A percentile compares a stretch with the other conserved stretches of the same genome.
Evolutionary conservation across 2,113 vertebrate species (phyloP).

Genomic region (Perca flavescens): DNA sequence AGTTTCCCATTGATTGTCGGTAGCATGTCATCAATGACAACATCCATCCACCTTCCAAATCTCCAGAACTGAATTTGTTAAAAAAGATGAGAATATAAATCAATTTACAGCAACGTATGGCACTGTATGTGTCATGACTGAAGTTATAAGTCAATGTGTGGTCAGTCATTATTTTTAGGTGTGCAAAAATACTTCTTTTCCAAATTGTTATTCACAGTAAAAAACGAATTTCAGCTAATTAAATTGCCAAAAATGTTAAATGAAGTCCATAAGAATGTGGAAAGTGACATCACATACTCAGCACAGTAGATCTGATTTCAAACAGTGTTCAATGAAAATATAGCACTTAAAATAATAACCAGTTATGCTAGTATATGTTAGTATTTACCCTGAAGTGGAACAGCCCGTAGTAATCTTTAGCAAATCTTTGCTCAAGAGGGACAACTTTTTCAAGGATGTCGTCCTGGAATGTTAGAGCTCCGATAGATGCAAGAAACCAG

Average conservation of each 20-base stretch:
- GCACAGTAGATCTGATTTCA: neutral
- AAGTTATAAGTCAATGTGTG: neutral
- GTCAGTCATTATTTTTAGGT: neutral
- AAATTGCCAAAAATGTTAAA: neutral
- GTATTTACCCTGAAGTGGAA: slow-evolving; percentile 83
- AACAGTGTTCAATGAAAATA: neutral
- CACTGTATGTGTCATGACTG: neutral
- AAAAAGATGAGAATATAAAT: neutral
- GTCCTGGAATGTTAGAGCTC: slow-evolving; percentile 78
- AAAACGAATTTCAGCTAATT: neutral
- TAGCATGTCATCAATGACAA: slow-evolving; percentile 85
- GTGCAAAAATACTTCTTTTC: neutral
- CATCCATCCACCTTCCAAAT: slow-evolving; percentile 84
- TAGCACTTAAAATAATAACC: neutral
- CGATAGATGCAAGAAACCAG: slow-evolving; percentile 85
- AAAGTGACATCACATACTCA: neutral
- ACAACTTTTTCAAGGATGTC: slow-evolving; percentile 63
- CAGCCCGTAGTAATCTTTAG: slow-evolving; percentile 77
- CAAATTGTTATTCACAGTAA: neutral
- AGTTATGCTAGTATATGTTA: too few relatives aligned
- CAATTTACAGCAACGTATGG: neutral
- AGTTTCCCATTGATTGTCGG: slow-evolving; percentile 77
- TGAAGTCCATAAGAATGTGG: neutral
- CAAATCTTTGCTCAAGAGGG: slow-evolving; percentile 75
- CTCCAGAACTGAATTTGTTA: slow-evolving; percentile 82